A percentile compares a stretch with the other conserved stretches of the same genome.
phyloP scores from a whole-genome alignment of 2,888 invertebrate species.

The Andrena praecox region DNA sequence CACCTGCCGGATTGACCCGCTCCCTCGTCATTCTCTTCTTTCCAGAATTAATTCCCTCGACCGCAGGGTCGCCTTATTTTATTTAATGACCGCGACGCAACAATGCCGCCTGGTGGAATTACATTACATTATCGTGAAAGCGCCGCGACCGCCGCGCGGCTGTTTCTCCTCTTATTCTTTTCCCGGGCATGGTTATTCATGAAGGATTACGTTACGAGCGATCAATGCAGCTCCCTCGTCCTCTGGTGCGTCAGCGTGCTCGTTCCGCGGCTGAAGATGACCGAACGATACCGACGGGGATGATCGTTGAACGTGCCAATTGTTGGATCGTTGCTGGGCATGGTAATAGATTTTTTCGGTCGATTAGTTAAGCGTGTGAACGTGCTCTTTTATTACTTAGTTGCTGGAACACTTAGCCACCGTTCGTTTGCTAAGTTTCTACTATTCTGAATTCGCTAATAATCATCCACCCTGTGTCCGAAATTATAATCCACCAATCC shows the following conservation, averaged over 20 bases:
- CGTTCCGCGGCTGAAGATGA: conserved; percentile 7
- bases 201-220: conserved; percentile 34
- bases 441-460: too few species aligned
- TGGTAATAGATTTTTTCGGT: not conserved
- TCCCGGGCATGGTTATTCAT: conserved; percentile 31
- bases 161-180: conserved; percentile 8
- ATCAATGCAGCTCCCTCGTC: conserved; percentile 25
- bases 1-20: conserved; percentile 2
- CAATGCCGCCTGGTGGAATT: conserved; percentile 3
- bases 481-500: not conserved
- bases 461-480: not conserved
- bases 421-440: too few species aligned
- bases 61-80: conserved; percentile 1
- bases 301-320: conserved; percentile 14
- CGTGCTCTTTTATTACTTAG: too few species aligned
- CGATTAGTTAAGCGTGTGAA: not conserved
- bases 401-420: too few species aligned
- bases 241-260: conserved; percentile 25
- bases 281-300: not conserved
- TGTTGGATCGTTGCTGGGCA: not conserved
- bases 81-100: conserved; percentile 23
- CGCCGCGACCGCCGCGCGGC: not conserved
- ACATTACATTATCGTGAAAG: conserved; percentile 27
- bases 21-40: not conserved
- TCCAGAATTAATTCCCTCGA: not conserved